Evolutionary conservation across 2,888 invertebrate genomes (phyloP).

Genomic region (Limnephilus marmoratus): DNA sequence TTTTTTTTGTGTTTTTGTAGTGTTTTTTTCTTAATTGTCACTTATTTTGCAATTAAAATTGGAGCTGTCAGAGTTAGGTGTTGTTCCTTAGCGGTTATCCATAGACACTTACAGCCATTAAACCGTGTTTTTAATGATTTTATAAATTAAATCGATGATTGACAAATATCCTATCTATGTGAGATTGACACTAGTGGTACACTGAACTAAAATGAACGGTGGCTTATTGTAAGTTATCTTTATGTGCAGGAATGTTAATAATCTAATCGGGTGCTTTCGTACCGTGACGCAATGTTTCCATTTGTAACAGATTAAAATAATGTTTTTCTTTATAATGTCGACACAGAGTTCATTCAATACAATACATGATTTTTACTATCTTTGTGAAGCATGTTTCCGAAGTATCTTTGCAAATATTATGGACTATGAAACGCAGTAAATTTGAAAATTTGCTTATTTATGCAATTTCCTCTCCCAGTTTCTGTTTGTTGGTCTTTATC

Average conservation of each 20-base stretch:
- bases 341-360: background rate
- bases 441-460: constrained; percentile 24
- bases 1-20: too few species aligned
- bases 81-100: too few species aligned
- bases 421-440: background rate
- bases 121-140: background rate
- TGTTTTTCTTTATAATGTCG: background rate
- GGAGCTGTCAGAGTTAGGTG: too few species aligned
- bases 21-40: too few species aligned
- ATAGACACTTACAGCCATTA: background rate
- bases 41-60: too few species aligned
- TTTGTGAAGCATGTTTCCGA: background rate
- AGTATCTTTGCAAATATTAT: background rate
- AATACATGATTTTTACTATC: background rate
- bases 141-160: too few species aligned
- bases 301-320: background rate
- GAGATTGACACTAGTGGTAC: background rate
- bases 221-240: background rate
- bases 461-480: constrained; percentile 11
- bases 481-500: constrained; percentile 54
- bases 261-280: background rate
- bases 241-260: background rate
- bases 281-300: background rate
- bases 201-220: background rate
- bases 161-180: background rate